Conservation (phyloP, 2,888 invertebrate species). For the Argyresthia goedartella region DNA sequence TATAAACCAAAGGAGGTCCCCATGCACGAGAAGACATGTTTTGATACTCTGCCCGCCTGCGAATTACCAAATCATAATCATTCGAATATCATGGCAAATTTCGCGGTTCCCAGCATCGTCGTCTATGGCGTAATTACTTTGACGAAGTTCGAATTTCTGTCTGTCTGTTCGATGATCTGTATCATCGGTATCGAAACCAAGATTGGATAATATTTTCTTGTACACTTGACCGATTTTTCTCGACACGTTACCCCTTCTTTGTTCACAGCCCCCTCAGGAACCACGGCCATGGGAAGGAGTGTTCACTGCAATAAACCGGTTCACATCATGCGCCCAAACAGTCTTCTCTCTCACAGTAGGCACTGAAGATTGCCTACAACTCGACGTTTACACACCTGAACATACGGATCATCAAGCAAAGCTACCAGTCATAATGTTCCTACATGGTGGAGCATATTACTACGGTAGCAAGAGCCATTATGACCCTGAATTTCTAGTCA, state of each 20-base stretch:
- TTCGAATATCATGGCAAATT: no score
- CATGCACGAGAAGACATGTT: no score
- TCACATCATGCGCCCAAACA: constrained; percentile 38
- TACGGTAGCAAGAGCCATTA: constrained; percentile 53
- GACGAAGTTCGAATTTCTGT: no score
- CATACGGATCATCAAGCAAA: constrained; percentile 17
- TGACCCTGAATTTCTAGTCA: constrained; percentile 50
- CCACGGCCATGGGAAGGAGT: constrained; percentile 38
- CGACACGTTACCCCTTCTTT: no score
- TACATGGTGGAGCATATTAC: constrained; percentile 57
- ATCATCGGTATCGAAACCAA: no score
- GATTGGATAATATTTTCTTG: background rate
- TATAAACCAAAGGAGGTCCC: no score
- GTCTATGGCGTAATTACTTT: no score
- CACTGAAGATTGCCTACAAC: constrained; percentile 43
- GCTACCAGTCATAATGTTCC: constrained; percentile 48
- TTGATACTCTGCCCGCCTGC: no score
- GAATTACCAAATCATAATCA: no score
- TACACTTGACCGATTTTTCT: no score
- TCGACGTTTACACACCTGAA: constrained; percentile 49
- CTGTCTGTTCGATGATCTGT: no score
- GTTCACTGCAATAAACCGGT: constrained; percentile 32
- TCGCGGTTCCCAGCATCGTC: no score
- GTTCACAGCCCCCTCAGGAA: constrained; percentile 35
- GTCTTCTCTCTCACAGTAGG: constrained; percentile 32